phyloP scores from a whole-genome alignment of 2,888 invertebrate species.

The Saturnia japonica region DNA sequence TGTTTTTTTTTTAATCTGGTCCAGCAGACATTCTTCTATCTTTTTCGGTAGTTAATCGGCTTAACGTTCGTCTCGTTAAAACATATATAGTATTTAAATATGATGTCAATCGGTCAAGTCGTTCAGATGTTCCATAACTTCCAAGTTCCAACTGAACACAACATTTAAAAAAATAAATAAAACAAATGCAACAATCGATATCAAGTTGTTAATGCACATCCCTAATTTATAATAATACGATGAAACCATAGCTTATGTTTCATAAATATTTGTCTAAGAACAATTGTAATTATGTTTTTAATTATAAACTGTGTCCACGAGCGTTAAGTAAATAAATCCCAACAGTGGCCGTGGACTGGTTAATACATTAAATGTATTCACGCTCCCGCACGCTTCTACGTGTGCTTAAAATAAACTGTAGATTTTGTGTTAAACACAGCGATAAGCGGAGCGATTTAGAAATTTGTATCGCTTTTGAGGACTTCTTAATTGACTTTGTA shows the following conservation, averaged over 20 bases:
- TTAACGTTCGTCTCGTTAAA: too few species aligned
- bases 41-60: too few species aligned
- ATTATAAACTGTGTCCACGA: neutral
- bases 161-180: too few species aligned
- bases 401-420: slow-evolving; percentile 24
- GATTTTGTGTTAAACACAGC: neutral
- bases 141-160: too few species aligned
- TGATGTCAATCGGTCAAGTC: too few species aligned
- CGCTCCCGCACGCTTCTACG: slow-evolving; percentile 30
- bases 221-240: neutral
- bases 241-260: neutral
- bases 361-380: slow-evolving; percentile 61
- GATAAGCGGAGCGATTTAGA: neutral
- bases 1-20: too few species aligned
- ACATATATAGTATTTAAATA: too few species aligned
- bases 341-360: slow-evolving; percentile 30
- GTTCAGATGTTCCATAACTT: too few species aligned
- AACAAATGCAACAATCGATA: too few species aligned
- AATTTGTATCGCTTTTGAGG: neutral
- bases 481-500: neutral
- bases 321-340: slow-evolving; percentile 13
- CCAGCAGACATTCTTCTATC: too few species aligned
- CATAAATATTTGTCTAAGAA: too few species aligned
- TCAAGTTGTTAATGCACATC: too few species aligned
- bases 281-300: neutral